A percentile compares a stretch with the other conserved stretches of the same genome.
Conservation (phyloP, 1,140 invertebrate species). For the Melitaea cinxia region DNA sequence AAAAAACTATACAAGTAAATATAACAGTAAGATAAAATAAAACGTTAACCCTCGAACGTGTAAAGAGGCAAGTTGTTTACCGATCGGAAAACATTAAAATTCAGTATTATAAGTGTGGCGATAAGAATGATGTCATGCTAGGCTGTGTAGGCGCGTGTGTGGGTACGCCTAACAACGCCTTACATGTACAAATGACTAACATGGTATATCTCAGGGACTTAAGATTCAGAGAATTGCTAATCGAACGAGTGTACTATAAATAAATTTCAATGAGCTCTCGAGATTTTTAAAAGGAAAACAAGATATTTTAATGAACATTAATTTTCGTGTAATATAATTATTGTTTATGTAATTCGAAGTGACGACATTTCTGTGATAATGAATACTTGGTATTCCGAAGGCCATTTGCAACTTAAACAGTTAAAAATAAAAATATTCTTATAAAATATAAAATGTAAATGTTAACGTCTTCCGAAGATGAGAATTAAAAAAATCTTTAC, state of each 20-base stretch:
- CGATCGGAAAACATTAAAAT: slow-evolving; percentile 65
- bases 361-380: too few relatives aligned
- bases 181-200: slow-evolving; percentile 72
- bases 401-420: too few relatives aligned
- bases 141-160: slow-evolving; percentile 50
- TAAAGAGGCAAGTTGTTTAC: slow-evolving; percentile 36
- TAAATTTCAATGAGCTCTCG: background rate
- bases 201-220: slow-evolving; percentile 52
- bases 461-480: too few relatives aligned
- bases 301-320: background rate
- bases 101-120: slow-evolving; percentile 49
- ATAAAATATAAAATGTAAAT: too few relatives aligned
- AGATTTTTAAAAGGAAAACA: background rate
- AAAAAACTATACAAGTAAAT: background rate
- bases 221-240: slow-evolving; percentile 42
- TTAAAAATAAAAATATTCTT: too few relatives aligned
- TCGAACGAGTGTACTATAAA: slow-evolving; percentile 19
- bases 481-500: too few relatives aligned
- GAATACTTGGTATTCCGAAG: too few relatives aligned
- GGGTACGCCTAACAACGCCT: slow-evolving; percentile 54
- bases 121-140: slow-evolving; percentile 68
- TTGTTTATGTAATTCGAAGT: background rate
- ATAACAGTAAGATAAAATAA: background rate
- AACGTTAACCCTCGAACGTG: slow-evolving; percentile 27
- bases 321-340: background rate